A percentile compares a stretch with the other conserved stretches of the same genome.
Evolutionary conservation across 2,888 invertebrate genomes (phyloP).

Genomic region (Nomada hirtipes): DNA sequence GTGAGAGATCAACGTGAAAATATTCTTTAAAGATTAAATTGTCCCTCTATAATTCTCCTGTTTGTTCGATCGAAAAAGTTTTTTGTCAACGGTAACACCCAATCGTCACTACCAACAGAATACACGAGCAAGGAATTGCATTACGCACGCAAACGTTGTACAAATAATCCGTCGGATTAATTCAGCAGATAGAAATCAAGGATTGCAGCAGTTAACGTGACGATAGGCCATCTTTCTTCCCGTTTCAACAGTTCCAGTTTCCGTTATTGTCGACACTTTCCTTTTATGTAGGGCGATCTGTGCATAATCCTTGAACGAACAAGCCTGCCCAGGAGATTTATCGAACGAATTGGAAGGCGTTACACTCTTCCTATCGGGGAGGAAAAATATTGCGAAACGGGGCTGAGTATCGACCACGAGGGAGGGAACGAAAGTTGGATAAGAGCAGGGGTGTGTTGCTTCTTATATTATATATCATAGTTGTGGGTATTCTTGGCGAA

Average conservation of each 20-base stretch:
- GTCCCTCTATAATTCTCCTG: neutral
- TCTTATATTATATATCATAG: slow-evolving; percentile 7
- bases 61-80: neutral
- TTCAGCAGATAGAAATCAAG: neutral
- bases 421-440: neutral
- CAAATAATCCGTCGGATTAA: slow-evolving; percentile 19
- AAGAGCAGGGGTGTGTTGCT: neutral
- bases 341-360: slow-evolving; percentile 51
- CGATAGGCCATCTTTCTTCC: slow-evolving; percentile 8
- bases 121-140: neutral
- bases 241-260: neutral
- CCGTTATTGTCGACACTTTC: slow-evolving; percentile 20
- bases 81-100: neutral
- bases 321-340: slow-evolving; percentile 56
- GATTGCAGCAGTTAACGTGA: slow-evolving; percentile 9
- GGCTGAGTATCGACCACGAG: neutral
- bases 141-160: slow-evolving; percentile 12
- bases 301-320: slow-evolving; percentile 43
- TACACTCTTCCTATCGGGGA: slow-evolving; percentile 7
- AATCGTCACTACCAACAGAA: neutral
- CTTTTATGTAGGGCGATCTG: slow-evolving; percentile 29
- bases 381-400: slow-evolving; percentile 32
- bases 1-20: too few species aligned
- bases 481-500: neutral
- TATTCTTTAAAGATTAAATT: too few species aligned